These are phyloP conservation scores for Zosterops lateralis DNA, from an alignment of 2,113 vertebrate genomes.

Conservation along the genomic window DNA sequence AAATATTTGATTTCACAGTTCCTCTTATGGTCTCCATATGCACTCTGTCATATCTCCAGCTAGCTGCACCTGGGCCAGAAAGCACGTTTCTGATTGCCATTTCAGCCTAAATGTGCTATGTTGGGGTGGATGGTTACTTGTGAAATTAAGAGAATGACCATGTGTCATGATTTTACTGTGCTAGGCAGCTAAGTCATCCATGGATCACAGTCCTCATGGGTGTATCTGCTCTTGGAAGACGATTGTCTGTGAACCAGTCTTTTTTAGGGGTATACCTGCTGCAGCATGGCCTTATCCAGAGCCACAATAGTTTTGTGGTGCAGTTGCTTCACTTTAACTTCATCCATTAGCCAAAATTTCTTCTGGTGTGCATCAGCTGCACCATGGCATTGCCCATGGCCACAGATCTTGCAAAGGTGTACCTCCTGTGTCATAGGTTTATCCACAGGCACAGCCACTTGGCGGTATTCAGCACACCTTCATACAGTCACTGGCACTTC, in stretches of 20 bases:
- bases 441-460: background rate
- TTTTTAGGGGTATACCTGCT: background rate
- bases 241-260: rapidly evolving
- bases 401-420: background rate
- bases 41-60: background rate
- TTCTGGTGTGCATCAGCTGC: background rate
- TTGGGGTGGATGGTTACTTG: background rate
- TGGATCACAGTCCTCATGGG: background rate
- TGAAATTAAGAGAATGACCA: background rate
- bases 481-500: background rate
- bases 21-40: background rate
- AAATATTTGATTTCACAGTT: background rate
- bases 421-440: background rate
- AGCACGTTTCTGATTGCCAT: rapidly evolving
- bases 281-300: background rate
- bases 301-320: background rate
- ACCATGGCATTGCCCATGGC: rapidly evolving
- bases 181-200: background rate
- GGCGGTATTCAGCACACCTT: background rate
- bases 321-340: background rate
- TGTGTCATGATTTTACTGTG: rapidly evolving
- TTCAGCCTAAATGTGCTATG: background rate
- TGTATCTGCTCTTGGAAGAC: background rate
- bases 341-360: background rate
- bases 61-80: background rate